Base-by-base conservation (phyloP, 2,888 invertebrate species). In the Eristalinus aeneus region DNA sequence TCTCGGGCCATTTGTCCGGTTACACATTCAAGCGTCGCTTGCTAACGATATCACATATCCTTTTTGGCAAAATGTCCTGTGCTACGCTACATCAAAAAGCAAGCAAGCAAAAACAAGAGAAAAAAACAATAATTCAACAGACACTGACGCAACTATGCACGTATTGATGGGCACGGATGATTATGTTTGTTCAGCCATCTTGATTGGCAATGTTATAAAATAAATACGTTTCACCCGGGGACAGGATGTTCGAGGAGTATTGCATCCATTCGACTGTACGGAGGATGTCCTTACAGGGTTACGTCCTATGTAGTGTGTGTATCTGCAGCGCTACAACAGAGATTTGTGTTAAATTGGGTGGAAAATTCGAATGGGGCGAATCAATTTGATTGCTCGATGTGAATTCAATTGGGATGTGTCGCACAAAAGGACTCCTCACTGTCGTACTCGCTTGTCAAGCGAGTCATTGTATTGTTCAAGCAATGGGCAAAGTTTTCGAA, bases 181-280 rank as follows among this genome's bases (percentile, higher is more conserved):
- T 92, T 92, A 91, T 92, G 91, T 92, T 92, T 92, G 92, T 90
- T 92, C 92, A 92, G 92, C 92, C 92, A 92, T 92, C 91, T 92
- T 92, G 92, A 92, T 92, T 92, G 92, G 91, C 92, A 91, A 92
- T 92, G 91, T 91, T 92, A 92, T 92, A 92, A 92, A 92, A 92
- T 92, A 92, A 92, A 92, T 92, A 92, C 90, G 88, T 77, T 85
- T 78, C 61, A 85, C 65, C 77, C 81, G 72, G 82, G 69, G 77
- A 81, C 81, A 81, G 86, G 77, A 81, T 86, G 61, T 82, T 46
- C 73, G 65, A 86, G 72, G 81, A 74, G 77, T 73, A 77, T 78
- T 76, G 61, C 60, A 65, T 78, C 64, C 61, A 78, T 56, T 78
- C 81, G 63, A 71, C 67, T 85, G 79, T 68, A 67, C 58, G 71